A percentile compares a stretch with the other conserved stretches of the same genome.
Evolutionary conservation across 2,113 vertebrate species (phyloP).

Genomic region (human): DNA sequence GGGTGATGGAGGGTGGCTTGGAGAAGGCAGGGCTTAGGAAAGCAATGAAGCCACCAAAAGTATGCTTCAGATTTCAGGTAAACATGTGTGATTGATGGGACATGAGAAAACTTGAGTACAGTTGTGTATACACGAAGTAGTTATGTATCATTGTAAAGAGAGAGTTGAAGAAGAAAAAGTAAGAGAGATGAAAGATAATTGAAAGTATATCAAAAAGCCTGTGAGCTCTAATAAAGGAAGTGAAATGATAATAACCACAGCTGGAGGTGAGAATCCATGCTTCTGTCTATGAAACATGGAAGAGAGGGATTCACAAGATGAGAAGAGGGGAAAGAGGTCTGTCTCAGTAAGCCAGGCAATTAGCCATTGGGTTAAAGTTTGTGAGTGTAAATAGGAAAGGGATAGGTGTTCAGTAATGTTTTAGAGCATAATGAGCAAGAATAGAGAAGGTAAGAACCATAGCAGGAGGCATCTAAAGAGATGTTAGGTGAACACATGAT

Average conservation of each 20-base stretch:
- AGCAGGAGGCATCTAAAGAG: not conserved
- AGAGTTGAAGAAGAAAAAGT: not conserved
- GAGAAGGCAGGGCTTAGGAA: not conserved
- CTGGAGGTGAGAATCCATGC: not conserved
- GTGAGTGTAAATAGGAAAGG: not conserved
- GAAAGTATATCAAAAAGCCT: not conserved
- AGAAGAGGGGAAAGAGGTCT: fast-evolving
- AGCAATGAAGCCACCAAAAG: not conserved
- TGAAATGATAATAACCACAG: not conserved
- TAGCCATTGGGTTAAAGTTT: not conserved
- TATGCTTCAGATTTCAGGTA: not conserved
- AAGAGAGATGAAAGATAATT: not conserved
- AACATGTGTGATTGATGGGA: not conserved
- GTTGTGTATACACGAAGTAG: not conserved
- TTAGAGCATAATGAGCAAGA: not conserved
- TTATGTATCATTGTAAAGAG: not conserved
- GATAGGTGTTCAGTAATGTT: not conserved
- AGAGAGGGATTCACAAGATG: not conserved
- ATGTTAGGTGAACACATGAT: not conserved
- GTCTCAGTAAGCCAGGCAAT: not conserved
- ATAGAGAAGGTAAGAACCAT: not conserved
- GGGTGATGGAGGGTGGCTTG: not conserved
- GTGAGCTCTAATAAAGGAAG: not conserved
- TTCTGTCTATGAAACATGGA: not conserved
- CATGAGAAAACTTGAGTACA: not conserved